These are phyloP conservation scores for Vanessa cardui DNA, from an alignment of 2,888 invertebrate species.

Conservation along the genomic window DNA sequence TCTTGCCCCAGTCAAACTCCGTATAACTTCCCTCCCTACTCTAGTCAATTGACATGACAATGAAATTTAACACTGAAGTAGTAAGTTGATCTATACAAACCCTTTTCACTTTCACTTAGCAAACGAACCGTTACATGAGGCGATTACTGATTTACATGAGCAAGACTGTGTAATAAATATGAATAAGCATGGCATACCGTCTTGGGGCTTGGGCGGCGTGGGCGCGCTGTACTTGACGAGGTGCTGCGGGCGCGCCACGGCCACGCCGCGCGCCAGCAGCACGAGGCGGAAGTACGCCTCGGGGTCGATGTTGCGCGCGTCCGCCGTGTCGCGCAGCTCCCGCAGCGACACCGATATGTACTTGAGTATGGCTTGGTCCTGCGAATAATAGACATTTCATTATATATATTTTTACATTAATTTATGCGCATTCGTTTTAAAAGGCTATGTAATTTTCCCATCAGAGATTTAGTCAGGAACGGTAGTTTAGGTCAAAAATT, in stretches of 20 bases:
- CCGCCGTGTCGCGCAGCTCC: constrained; percentile 83
- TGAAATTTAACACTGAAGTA: not conserved
- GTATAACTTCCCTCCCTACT: no score
- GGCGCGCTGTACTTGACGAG: constrained; percentile 80
- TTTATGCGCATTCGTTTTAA: no score
- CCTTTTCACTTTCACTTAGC: not conserved
- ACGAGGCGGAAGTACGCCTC: constrained; percentile 95
- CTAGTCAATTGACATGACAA: not conserved
- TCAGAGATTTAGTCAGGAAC: no score
- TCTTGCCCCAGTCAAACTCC: no score
- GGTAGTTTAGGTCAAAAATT: no score
- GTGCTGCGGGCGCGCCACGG: constrained; percentile 91
- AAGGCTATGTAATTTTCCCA: no score
- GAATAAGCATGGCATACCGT: constrained; percentile 53
- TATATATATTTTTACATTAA: no score
- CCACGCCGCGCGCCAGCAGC: constrained; percentile 91
- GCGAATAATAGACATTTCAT: constrained; percentile 1
- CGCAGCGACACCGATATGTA: constrained; percentile 88
- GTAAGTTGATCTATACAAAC: not conserved
- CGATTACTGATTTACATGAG: no score
- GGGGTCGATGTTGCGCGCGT: constrained; percentile 90
- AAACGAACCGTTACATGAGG: no score
- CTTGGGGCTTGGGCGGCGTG: constrained; percentile 62
- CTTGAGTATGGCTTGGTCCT: constrained; percentile 92
- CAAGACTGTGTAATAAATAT: not conserved